Evolutionary conservation across 1,140 invertebrate genomes (phyloP), one percentile per base, ranked within the genome.

Genomic region (Heliconius congener): DNA sequence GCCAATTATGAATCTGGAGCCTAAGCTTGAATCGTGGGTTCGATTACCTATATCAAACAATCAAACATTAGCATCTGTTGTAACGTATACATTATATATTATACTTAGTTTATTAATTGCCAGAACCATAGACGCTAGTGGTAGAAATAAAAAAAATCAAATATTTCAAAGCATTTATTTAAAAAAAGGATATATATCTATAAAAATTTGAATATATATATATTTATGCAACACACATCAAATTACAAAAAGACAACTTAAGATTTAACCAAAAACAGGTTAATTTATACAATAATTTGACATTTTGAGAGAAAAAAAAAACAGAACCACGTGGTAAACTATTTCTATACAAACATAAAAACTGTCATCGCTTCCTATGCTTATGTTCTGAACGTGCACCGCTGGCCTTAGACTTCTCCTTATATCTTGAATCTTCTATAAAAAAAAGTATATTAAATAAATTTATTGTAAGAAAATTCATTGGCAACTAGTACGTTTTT

Each of bases 341-440:
- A 57, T 57, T 57, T 9, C n/a, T 57, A 57, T 34, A 23, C 4
- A 16, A 0, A 71, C 23, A 23, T 71, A 30, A 6, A 39, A 13
- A 55, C 19, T 52, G 2, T 70, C 82, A 93, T 83, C 93, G 88
- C 79, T 93, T 94, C 30, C 90, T 88, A 78, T 91, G 91, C 74
- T 88, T 88, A 75, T 94, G 91, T 73, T 93, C 93, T 5, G 91
- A 91, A 13, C 90, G 88, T 34, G 90, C 89, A 0, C 83, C 90
- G 57, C 81, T 85, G 6, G 90, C 83, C 72, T 94, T 94, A 11
- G 91, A 84, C 71, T 94, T 94, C 55, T 93, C 93, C 76, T 93
- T 94, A 76, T 93, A 92, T 76, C 90, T 88, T 0, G 90, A 74
- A 52, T 90, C 88, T 42, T 92, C 93, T 94, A 8, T 1, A 85